These are phyloP conservation scores for Pomacea canaliculata DNA, from an alignment of 2,888 invertebrate species.

Conservation along the genomic window DNA sequence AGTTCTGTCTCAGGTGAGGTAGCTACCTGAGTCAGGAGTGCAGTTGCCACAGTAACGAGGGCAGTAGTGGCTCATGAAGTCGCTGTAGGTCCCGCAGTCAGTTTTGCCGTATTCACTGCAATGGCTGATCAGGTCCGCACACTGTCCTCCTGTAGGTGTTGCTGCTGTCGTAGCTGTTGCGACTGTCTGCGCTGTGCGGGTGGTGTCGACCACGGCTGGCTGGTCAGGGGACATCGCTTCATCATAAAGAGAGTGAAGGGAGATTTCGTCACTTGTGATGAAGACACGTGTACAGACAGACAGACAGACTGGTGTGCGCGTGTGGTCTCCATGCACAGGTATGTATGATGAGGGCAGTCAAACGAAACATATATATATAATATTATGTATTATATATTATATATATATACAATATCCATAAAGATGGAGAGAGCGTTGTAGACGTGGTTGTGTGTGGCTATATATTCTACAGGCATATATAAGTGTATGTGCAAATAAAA, in stretches of 20 bases:
- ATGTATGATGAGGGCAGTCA: too few species aligned
- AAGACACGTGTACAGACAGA: not conserved
- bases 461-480: too few species aligned
- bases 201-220: not conserved
- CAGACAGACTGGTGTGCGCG: not conserved
- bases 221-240: too few species aligned
- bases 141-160: not conserved
- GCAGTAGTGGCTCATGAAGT: constrained; percentile 4
- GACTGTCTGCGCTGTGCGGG: not conserved
- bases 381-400: too few species aligned
- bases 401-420: too few species aligned
- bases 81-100: not conserved
- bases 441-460: too few species aligned
- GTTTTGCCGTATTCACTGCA: not conserved
- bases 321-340: too few species aligned
- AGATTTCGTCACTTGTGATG: not conserved
- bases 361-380: too few species aligned
- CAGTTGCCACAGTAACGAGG: constrained; percentile 1
- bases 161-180: not conserved
- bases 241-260: too few species aligned
- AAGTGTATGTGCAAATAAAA: too few species aligned
- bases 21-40: not conserved
- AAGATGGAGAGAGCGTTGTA: too few species aligned
- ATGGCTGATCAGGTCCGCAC: not conserved
- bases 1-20: too few species aligned